Evolutionary conservation across 2,113 vertebrate genomes (phyloP).

Genomic region (Limnothrissa miodon): DNA sequence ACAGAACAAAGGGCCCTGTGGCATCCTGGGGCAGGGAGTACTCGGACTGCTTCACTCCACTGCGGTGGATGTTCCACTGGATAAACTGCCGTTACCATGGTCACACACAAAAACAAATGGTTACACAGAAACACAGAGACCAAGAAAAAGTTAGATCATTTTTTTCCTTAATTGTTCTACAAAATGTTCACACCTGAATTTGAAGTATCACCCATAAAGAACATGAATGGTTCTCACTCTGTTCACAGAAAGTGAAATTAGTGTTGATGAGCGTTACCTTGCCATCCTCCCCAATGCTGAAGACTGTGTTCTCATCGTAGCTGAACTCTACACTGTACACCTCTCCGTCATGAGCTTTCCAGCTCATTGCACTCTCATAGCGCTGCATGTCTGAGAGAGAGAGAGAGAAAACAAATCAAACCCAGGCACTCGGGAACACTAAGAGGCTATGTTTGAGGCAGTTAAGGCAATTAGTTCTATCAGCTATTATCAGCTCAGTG

Average conservation of each 20-base stretch:
- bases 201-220: no score
- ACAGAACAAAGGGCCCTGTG: conserved; percentile 91
- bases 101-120: neutral
- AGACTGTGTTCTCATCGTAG: conserved; percentile 93
- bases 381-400: conserved; percentile 88
- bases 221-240: no score
- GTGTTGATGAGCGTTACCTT: conserved; percentile 74
- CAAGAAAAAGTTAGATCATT: no score
- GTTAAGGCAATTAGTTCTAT: neutral
- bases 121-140: neutral
- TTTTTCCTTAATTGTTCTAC: no score
- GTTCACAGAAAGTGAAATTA: no score
- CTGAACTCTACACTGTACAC: conserved; percentile 98
- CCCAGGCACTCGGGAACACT: neutral
- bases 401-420: neutral
- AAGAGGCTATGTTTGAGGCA: neutral
- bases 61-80: conserved; percentile 98
- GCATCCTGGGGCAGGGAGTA: conserved; percentile 82
- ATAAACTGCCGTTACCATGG: conserved; percentile 79
- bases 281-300: conserved; percentile 93
- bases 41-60: conserved; percentile 88
- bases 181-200: no score
- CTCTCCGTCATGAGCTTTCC: conserved; percentile 89
- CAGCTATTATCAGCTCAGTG: no score
- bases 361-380: conserved; percentile 94